Base-by-base conservation (phyloP, 2,888 invertebrate species). In the Cheilosia pagana region DNA sequence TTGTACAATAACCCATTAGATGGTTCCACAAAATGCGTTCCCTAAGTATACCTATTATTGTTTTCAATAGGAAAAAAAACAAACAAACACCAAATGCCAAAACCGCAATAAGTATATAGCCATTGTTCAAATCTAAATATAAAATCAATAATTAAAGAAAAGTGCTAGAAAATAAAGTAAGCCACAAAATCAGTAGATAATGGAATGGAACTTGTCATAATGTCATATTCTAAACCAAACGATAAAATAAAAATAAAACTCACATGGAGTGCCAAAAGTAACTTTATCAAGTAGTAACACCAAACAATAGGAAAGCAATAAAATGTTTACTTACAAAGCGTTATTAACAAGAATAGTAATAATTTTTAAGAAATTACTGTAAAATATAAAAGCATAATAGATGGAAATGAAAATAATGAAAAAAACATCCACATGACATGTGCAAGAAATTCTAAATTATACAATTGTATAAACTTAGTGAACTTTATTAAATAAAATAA, bases 371-470 rank as follows among this genome's bases (percentile, higher is more conserved):
- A 55, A 31, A 52, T 77, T 67, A 82, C 52, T 77, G 67, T 78
- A 76, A 81, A 59, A 81, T 76, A 71, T 76, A 57, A 76, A 71
- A 65, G 39, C 57, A 57, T 16, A 52, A 81, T 72, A 82, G 41
- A 48, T 72, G 67, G 45, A 74, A 55, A 35, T 67, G 43, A 72
- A 60, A 67, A 60, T 62, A 59, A 65, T 28, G 41, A 53, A 21
- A 28, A 70, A 43, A 50, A 53, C 43, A 81, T 71, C 19, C 67
- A 72, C 77, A 82, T 68, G 43, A 60, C n/a, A 45, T 82, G 77
- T 82, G 77, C 60, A 72, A 71, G 48, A 67, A 77, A 82, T 82
- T 82, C 82, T 82, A 82, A 82, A 82, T 74, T 82, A 82, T 82
- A 82, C 82, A 78, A 78, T 82, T 62, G 78, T 72, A 78, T 82